Conservation (phyloP, 2,797 vertebrate genomes). For the Cyprinella venusta region DNA sequence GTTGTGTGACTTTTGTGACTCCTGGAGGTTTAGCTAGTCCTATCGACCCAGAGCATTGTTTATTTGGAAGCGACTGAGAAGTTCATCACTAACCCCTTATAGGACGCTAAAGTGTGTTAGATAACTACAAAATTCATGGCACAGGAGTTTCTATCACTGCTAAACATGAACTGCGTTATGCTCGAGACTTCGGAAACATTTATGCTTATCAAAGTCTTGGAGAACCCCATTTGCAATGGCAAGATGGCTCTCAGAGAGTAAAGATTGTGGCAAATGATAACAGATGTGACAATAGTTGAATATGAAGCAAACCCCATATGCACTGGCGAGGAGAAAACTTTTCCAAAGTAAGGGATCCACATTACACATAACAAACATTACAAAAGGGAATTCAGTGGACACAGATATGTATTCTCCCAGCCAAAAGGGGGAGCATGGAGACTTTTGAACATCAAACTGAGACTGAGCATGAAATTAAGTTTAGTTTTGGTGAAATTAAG, state of each 20-base stretch:
- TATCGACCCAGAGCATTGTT: not conserved
- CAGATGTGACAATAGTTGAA: not conserved
- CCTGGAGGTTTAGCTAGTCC: not conserved
- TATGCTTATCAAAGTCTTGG: conserved; percentile 1
- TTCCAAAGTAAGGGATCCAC: not conserved
- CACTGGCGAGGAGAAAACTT: not conserved
- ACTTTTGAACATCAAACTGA: not conserved
- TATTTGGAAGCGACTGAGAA: not conserved
- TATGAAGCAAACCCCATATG: not conserved
- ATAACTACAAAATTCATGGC: conserved; percentile 37
- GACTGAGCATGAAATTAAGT: not conserved
- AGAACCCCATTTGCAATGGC: not conserved
- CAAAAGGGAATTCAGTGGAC: not conserved
- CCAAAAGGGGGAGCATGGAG: not conserved
- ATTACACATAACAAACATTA: not conserved
- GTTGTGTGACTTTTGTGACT: not conserved
- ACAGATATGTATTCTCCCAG: not conserved
- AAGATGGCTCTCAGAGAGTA: not conserved
- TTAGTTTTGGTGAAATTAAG: not conserved
- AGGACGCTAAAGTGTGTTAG: not conserved
- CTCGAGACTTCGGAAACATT: not conserved
- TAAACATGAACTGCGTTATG: not conserved
- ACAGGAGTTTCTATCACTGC: conserved; percentile 22
- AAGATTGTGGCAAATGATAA: not conserved
- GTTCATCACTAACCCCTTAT: not conserved